A percentile compares a stretch with the other conserved stretches of the same genome.
These are phyloP conservation scores for Gracilinanus agilis DNA, from an alignment of 2,113 vertebrate species.

Conservation along the genomic window DNA sequence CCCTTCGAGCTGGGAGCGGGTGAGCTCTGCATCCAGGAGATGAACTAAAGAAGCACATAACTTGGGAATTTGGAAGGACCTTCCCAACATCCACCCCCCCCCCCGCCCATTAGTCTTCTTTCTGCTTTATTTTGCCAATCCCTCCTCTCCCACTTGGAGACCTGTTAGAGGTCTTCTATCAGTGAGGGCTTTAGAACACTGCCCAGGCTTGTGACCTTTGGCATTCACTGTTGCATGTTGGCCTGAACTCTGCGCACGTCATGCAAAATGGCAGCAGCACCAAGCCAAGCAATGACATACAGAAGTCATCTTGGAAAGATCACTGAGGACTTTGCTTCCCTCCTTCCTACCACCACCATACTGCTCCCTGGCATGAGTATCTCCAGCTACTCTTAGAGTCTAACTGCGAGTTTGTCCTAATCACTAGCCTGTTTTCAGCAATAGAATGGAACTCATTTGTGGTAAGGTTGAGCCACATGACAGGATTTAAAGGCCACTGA, in stretches of 20 bases:
- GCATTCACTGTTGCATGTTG: not conserved
- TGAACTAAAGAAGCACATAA: not conserved
- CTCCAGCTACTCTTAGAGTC: not conserved
- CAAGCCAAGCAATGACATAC: not conserved
- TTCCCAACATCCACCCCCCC: not conserved
- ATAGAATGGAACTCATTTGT: not conserved
- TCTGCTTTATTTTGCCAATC: not conserved
- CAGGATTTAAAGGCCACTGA: not conserved
- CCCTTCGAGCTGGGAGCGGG: not conserved
- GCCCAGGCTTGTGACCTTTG: not conserved
- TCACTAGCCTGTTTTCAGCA: not conserved
- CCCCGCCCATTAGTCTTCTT: not conserved
- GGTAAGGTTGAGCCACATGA: conserved; percentile 5
- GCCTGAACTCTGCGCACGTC: not conserved
- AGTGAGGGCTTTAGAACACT: not conserved
- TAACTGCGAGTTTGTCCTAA: not conserved
- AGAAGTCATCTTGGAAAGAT: not conserved
- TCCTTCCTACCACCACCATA: not conserved
- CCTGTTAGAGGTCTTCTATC: too few species aligned
- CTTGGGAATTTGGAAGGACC: not conserved
- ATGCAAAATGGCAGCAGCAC: not conserved
- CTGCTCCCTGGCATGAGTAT: not conserved
- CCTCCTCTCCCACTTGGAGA: too few species aligned
- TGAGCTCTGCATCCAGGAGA: not conserved
- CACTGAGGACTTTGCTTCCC: not conserved